Percentiles rank a stretch among this genome's conserved stretches.
Evolutionary conservation across 2,888 invertebrate genomes (phyloP).

Genomic region (Phengaris arion): DNA sequence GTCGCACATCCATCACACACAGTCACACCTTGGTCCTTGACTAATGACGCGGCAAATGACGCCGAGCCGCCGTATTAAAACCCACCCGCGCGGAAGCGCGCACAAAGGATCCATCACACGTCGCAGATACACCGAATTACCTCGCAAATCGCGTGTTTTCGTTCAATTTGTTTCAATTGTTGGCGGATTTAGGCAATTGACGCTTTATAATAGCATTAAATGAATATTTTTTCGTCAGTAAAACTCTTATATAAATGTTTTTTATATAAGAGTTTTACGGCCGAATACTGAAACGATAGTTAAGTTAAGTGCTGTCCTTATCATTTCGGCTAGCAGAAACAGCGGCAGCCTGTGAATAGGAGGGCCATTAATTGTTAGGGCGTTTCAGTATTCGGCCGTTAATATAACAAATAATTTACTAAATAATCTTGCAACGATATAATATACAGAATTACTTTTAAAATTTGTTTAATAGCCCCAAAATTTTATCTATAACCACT

Average conservation of each 20-base stretch:
- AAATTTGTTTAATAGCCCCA: background rate
- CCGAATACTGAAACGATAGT: background rate
- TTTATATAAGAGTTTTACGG: background rate
- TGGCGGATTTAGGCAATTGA: background rate
- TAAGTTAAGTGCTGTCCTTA: too few species aligned
- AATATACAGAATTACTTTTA: background rate
- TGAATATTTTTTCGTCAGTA: too few species aligned
- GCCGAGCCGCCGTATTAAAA: constrained; percentile 74
- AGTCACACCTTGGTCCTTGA: constrained; percentile 70
- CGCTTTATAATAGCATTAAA: too few species aligned
- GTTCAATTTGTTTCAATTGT: constrained; percentile 32
- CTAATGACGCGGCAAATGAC: constrained; percentile 78
- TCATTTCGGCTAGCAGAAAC: too few species aligned
- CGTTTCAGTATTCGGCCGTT: too few species aligned
- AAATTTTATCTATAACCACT: background rate
- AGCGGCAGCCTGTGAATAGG: too few species aligned
- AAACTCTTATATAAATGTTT: too few species aligned
- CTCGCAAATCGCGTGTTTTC: constrained; percentile 31
- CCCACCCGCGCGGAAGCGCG: constrained; percentile 72
- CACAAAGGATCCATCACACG: constrained; percentile 76
- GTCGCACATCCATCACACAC: constrained; percentile 75
- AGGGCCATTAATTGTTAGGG: background rate
- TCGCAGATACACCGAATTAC: constrained; percentile 43
- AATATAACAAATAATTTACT: background rate
- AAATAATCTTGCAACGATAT: background rate